A percentile compares a stretch with the other conserved stretches of the same genome.
Conservation (phyloP, 2,797 vertebrate genomes). For the Coendou prehensilis region DNA sequence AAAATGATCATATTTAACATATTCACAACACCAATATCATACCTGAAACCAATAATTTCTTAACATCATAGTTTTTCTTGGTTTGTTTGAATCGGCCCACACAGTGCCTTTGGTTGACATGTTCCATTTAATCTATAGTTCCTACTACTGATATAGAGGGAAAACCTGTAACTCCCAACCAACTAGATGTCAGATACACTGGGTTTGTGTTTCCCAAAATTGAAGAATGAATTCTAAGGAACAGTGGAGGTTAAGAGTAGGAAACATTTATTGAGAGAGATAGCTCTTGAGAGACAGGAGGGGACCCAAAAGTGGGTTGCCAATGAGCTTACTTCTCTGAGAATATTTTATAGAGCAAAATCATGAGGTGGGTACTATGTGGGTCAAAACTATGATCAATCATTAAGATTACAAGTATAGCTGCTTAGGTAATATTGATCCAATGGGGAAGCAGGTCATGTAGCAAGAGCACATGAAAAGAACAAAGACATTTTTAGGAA, state of each 20-base stretch:
- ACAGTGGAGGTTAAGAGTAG: background rate
- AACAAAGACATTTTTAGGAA: background rate
- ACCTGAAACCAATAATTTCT: constrained; percentile 13
- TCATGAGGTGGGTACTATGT: background rate
- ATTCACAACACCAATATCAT: background rate
- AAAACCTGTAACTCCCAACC: background rate
- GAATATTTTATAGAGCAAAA: background rate
- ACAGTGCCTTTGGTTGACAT: background rate
- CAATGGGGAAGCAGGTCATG: background rate
- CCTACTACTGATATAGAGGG: background rate
- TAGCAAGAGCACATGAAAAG: background rate
- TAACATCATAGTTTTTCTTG: constrained; percentile 5
- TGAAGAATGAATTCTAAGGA: background rate
- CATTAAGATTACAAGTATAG: background rate
- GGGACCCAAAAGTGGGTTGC: background rate
- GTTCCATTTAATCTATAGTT: background rate
- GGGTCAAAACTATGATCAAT: background rate
- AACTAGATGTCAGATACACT: background rate
- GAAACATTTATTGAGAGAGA: background rate
- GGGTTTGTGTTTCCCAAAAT: background rate
- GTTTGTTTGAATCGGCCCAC: background rate
- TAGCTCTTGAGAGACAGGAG: background rate
- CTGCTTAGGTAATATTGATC: background rate
- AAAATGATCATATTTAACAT: constrained; percentile 13
- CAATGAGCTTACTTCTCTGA: background rate